Conservation (phyloP, 2,113 vertebrate species). For the Lepus americanus region DNA sequence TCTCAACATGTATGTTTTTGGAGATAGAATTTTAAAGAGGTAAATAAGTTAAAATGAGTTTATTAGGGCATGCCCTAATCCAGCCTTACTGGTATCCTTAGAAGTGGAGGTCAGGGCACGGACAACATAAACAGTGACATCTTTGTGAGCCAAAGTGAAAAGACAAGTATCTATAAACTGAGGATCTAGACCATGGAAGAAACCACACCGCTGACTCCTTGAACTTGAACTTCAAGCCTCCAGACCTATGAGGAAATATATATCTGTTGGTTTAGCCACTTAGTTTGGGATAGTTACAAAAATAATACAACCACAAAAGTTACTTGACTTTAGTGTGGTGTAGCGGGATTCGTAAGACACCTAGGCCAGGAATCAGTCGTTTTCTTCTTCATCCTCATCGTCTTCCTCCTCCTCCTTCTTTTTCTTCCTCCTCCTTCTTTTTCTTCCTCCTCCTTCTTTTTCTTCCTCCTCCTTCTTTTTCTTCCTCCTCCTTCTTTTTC, state of each 20-base stretch:
- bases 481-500: no score
- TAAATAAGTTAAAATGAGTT: not conserved
- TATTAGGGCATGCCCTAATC: not conserved
- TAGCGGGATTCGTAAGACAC: no score
- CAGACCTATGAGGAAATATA: conserved; percentile 7
- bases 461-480: fast-evolving
- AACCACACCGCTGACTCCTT: not conserved
- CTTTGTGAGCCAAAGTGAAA: not conserved
- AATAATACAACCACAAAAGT: not conserved
- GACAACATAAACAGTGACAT: not conserved
- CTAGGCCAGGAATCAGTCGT: no score
- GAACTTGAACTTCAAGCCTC: not conserved
- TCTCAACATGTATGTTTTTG: not conserved
- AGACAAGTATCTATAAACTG: not conserved
- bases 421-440: no score
- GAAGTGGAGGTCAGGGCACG: not conserved
- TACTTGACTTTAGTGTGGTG: not conserved
- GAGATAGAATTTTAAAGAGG: not conserved
- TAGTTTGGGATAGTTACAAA: not conserved
- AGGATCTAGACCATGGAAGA: not conserved
- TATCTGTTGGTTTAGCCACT: not conserved
- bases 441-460: no score
- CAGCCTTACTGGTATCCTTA: not conserved
- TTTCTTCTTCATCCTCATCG: no score
- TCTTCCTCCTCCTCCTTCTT: no score